Conservation (phyloP, 2,113 vertebrate species). For the Pavo muticus region DNA sequence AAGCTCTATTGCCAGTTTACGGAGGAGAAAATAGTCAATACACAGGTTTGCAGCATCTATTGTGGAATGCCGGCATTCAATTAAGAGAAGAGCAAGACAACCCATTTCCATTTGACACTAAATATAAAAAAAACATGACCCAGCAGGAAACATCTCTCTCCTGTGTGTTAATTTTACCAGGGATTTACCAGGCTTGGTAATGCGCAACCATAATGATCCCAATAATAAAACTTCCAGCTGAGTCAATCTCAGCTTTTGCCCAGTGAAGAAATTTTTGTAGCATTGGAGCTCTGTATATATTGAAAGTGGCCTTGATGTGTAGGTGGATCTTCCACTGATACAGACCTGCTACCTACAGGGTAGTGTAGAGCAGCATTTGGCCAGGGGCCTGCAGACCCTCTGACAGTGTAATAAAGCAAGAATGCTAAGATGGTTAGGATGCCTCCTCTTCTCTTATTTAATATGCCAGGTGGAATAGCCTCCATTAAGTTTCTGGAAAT, state of each 20-base stretch:
- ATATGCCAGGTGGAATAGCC: background rate
- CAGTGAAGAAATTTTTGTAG: background rate
- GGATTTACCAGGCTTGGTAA: background rate
- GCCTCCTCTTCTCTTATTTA: conserved; percentile 1
- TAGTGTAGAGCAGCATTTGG: background rate
- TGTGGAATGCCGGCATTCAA: background rate
- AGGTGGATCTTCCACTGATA: background rate
- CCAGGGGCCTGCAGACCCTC: background rate
- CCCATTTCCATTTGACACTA: background rate
- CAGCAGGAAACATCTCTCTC: background rate
- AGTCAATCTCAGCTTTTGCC: background rate
- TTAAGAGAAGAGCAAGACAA: background rate
- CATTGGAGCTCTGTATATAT: background rate
- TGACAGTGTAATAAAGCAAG: background rate
- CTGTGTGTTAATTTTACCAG: background rate
- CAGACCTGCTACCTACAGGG: background rate
- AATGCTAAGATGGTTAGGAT: background rate
- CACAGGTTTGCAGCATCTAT: background rate
- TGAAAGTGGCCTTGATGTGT: background rate
- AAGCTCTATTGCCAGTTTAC: background rate
- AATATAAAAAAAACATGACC: background rate
- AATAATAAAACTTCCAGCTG: background rate
- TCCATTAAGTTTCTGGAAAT: background rate
- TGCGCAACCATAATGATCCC: background rate
- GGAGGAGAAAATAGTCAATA: background rate